phyloP scores from a whole-genome alignment of 30 jellyfish, hydroid and myxozoan species.

The Chrysaora quinquecirrha region DNA sequence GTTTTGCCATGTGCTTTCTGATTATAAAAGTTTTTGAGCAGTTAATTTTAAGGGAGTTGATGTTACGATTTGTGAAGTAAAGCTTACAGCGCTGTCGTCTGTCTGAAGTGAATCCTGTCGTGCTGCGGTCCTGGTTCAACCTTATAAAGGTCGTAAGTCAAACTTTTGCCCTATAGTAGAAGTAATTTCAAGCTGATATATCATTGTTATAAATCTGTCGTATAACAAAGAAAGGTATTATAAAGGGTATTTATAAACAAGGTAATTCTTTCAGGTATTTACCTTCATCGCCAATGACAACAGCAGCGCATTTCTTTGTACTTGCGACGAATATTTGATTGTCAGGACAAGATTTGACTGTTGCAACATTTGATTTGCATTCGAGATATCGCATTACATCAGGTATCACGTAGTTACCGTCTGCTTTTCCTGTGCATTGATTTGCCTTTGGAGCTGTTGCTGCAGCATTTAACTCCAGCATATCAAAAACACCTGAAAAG shows the following conservation, averaged over 20 bases:
- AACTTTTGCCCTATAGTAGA: too few relatives aligned
- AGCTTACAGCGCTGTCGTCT: too few relatives aligned
- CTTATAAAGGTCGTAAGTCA: too few relatives aligned
- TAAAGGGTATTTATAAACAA: not conserved
- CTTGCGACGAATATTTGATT: constrained; percentile 54
- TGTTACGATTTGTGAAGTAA: too few relatives aligned
- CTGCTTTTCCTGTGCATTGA: constrained; percentile 36
- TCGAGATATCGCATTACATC: constrained; percentile 59
- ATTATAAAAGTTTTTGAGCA: too few relatives aligned
- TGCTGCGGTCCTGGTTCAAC: too few relatives aligned
- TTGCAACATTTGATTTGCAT: constrained; percentile 42
- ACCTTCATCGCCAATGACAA: constrained; percentile 53
- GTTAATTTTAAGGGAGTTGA: too few relatives aligned
- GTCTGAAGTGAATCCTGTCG: too few relatives aligned
- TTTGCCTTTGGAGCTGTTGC: not conserved
- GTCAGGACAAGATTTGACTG: constrained; percentile 50
- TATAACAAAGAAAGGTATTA: too few relatives aligned
- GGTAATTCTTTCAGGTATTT: not conserved
- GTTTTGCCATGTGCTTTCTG: too few relatives aligned
- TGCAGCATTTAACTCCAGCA: not conserved
- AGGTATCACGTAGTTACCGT: constrained; percentile 46
- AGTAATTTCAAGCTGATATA: too few relatives aligned
- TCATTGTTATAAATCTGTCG: too few relatives aligned
- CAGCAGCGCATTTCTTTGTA: constrained; percentile 38
- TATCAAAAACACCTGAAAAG: not conserved